Evolutionary conservation across 2,113 vertebrate genomes (phyloP).

Genomic region (Xiphias gladius): DNA sequence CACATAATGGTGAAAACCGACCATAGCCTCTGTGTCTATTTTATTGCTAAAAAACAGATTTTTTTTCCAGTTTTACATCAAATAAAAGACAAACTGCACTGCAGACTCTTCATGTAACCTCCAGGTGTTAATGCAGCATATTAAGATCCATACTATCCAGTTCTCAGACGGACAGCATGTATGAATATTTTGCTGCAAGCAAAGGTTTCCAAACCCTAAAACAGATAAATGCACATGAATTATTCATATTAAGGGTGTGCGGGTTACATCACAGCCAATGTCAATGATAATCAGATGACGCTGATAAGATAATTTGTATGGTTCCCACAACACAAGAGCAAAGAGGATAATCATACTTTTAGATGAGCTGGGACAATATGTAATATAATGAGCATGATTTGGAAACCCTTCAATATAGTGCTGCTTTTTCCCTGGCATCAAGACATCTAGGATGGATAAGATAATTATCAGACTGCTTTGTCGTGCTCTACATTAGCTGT

Average conservation of each 20-base stretch:
- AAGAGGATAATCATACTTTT: constrained; percentile 77
- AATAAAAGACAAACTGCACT: background rate
- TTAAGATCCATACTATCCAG: constrained; percentile 10
- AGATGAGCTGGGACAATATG: constrained; percentile 71
- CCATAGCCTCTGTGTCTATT: background rate
- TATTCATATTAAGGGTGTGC: constrained; percentile 67
- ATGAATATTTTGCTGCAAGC: constrained; percentile 54
- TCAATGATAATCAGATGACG: constrained; percentile 75
- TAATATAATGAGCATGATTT: constrained; percentile 78
- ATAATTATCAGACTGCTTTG: constrained; percentile 81
- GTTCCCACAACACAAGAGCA: constrained; percentile 73
- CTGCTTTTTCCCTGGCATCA: constrained; percentile 66
- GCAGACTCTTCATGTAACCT: background rate
- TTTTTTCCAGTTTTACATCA: background rate
- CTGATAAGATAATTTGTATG: constrained; percentile 75
- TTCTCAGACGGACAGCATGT: constrained; percentile 4
- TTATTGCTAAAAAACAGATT: background rate
- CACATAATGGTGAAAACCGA: constrained; percentile 2
- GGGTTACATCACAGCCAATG: constrained; percentile 72
- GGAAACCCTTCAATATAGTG: constrained; percentile 63
- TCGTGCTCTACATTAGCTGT: constrained; percentile 77
- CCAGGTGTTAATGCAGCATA: background rate
- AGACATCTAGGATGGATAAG: constrained; percentile 78
- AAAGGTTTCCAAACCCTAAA: constrained; percentile 64
- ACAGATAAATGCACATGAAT: constrained; percentile 78